Percentiles rank a stretch among this genome's conserved stretches.
Evolutionary conservation across 2,888 invertebrate genomes (phyloP).

Genomic region (Cheilosia impressa): DNA sequence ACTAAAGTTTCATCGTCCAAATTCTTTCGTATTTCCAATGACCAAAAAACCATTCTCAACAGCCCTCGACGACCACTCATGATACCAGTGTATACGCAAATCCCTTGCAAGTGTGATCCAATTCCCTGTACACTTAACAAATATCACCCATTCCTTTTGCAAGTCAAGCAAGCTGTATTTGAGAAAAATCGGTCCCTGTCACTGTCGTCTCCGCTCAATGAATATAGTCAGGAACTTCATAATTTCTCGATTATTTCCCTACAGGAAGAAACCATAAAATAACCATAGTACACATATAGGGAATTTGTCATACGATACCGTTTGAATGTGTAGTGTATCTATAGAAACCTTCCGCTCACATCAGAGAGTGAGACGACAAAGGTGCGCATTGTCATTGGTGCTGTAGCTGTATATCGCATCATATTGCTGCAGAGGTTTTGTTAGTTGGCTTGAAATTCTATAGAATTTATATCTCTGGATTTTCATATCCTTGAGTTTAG

Average conservation of each 20-base stretch:
- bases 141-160: too few relatives aligned
- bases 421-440: conserved; percentile 1
- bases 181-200: neutral
- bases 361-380: neutral
- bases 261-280: conserved; percentile 50
- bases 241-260: conserved; percentile 67
- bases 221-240: conserved; percentile 63
- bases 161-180: neutral
- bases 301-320: conserved; percentile 58
- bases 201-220: conserved; percentile 22
- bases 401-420: too few relatives aligned
- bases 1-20: too few relatives aligned
- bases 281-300: conserved; percentile 44
- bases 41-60: conserved; percentile 8
- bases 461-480: conserved; percentile 11
- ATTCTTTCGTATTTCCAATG: too few relatives aligned
- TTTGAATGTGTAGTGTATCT: neutral
- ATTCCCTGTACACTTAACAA: neutral
- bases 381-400: conserved; percentile 20
- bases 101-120: neutral
- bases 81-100: conserved; percentile 8
- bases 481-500: neutral
- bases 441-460: conserved; percentile 17
- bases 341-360: neutral
- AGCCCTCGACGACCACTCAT: conserved; percentile 5